A percentile compares a stretch with the other conserved stretches of the same genome.
Conservation (phyloP, 1,140 invertebrate species). For the Formica exsecta region DNA sequence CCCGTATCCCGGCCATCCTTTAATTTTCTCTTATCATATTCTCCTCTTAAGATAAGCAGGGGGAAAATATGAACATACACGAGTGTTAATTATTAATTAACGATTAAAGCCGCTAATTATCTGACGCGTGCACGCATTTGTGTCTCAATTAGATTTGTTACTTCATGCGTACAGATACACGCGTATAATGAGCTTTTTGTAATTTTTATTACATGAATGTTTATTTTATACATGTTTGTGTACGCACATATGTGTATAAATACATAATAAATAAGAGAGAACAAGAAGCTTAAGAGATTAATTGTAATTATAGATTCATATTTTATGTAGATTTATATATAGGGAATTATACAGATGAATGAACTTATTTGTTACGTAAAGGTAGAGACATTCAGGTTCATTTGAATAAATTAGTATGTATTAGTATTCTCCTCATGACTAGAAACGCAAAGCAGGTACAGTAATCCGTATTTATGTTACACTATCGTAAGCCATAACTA, state of each 20-base stretch:
- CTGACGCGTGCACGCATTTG: too few species aligned
- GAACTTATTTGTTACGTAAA: background rate
- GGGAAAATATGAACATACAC: slow-evolving; percentile 14
- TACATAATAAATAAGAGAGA: background rate
- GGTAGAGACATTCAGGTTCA: background rate
- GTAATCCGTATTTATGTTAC: background rate
- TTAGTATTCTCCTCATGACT: background rate
- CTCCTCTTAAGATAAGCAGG: background rate
- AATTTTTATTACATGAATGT: background rate
- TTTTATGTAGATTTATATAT: slow-evolving; percentile 4
- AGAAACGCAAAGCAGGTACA: background rate
- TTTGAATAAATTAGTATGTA: slow-evolving; percentile 2
- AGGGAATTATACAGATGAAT: background rate
- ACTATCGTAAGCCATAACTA: background rate
- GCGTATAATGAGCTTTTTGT: background rate
- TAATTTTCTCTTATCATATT: slow-evolving; percentile 41
- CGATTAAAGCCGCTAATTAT: slow-evolving; percentile 29
- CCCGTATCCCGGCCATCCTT: background rate
- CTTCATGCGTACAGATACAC: background rate
- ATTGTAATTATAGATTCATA: background rate
- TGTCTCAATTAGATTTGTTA: background rate
- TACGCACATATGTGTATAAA: background rate
- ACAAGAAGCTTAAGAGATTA: background rate
- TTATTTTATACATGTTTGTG: background rate
- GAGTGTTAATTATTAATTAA: slow-evolving; percentile 65